Evolutionary conservation across 2,888 invertebrate species (phyloP).

Genomic region (Platynereis dumerilii): DNA sequence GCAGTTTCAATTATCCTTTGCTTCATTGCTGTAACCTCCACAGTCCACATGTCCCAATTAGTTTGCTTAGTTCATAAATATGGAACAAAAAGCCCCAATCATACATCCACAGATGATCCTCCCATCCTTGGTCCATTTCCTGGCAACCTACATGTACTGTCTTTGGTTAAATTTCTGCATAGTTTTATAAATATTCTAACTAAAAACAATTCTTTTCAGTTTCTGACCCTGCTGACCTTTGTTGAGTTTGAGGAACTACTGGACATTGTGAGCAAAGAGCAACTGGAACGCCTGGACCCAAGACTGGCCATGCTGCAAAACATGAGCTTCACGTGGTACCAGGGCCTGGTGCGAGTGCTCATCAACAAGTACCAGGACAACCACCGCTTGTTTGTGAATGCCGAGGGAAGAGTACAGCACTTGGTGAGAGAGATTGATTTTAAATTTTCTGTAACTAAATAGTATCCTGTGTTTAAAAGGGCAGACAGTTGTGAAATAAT

Average conservation of each 20-base stretch:
- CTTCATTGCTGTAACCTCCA: no score
- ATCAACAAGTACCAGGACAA: conserved; percentile 70
- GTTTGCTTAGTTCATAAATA: no score
- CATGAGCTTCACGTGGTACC: conserved; percentile 73
- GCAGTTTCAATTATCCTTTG: no score
- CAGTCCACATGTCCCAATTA: no score
- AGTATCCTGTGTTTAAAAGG: background rate
- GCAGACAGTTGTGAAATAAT: background rate
- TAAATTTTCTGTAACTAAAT: background rate
- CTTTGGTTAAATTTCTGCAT: no score
- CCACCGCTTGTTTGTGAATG: conserved; percentile 68
- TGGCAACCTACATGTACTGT: no score
- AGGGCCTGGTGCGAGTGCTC: conserved; percentile 70
- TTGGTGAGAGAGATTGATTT: conserved; percentile 63
- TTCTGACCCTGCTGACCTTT: conserved; percentile 65
- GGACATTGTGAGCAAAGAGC: conserved; percentile 68
- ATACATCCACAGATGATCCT: no score
- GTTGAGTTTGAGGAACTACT: conserved; percentile 73
- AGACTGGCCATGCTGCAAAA: conserved; percentile 69
- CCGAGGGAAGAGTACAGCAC: conserved; percentile 70
- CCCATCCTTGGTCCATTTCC: no score
- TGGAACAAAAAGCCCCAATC: no score
- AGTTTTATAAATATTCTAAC: no score
- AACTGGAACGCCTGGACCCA: conserved; percentile 70
- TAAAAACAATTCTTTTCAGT: conserved; percentile 28